Base-by-base conservation (phyloP, 2,888 invertebrate genomes). In the Machimus atricapillus region DNA sequence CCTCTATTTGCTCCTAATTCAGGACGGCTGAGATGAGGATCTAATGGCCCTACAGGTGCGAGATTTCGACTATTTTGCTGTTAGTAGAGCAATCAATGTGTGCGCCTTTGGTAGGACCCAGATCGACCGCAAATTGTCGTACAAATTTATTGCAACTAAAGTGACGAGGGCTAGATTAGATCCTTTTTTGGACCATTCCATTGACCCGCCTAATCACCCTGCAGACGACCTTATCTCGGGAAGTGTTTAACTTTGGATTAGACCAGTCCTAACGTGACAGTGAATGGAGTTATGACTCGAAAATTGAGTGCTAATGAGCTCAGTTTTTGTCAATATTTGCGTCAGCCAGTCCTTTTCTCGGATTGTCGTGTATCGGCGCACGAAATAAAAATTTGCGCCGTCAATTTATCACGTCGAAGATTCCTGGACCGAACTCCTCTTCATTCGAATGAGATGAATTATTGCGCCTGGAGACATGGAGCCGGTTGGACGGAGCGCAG, bases 381-480 rank as follows among this genome's bases (percentile, higher is more conserved):
- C 66, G 19, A 82, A 58, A 37, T 82, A 40, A 82, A 58, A 82
- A 37, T 58, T 82, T n/a, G 82, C 37, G 58, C 37, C 37, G 16
- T 66, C 37, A 66, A 82, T 82, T 82, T 82, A n/a, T 34, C 34
- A 27, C 66, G 8, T 66, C 66, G 66, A 66, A 66, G 27, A 66
- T 66, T 66, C 66, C 23, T 66, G 66, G 66, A 8, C 12, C 66
- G 23, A 66, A 12, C 23, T 82, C 66, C 58, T 66, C 58, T 40
- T 31, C 52, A 82, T 37, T n/a, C 52, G 34, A 82, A 31, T 27
- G 82, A 56, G 78, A 86, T 87, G 86, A 87, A 85, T 86, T 87
- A 85, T 87, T 87, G 86, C 46, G 66, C 74, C 40, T 56, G 76
- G 79, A 85, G 83, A 73, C 46, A 34, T 52, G 85, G 87, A 88